phyloP scores from a whole-genome alignment of 2,113 vertebrate species.

The Hyla sarda region DNA sequence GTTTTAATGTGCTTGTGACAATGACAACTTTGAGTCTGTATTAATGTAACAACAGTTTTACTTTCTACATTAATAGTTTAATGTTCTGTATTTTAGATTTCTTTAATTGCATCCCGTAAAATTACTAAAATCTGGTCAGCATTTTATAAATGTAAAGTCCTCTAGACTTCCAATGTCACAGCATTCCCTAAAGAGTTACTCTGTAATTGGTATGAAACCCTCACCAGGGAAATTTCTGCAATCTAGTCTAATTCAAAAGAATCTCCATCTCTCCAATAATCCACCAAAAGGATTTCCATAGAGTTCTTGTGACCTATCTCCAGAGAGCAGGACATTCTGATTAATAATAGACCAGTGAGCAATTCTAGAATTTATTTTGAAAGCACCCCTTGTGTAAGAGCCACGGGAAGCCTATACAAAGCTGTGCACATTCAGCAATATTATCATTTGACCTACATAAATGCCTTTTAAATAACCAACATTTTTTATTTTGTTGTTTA shows the following conservation, averaged over 20 bases:
- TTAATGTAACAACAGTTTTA: too few species aligned
- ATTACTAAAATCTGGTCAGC: not conserved
- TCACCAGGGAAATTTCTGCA: not conserved
- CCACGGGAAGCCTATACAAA: conserved; percentile 29
- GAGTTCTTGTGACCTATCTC: not conserved
- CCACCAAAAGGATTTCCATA: conserved; percentile 3
- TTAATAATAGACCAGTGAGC: conserved; percentile 24
- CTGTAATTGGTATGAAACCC: not conserved
- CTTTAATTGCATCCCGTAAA: not conserved
- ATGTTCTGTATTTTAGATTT: not conserved
- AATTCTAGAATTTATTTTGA: conserved; percentile 28
- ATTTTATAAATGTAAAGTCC: not conserved
- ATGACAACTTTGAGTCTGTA: not conserved
- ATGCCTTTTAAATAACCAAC: conserved; percentile 17
- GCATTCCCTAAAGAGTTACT: not conserved
- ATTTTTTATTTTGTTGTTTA: conserved; percentile 17
- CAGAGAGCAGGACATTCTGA: conserved; percentile 13
- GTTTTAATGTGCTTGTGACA: not conserved
- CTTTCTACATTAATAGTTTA: not conserved
- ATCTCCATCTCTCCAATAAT: conserved; percentile 12
- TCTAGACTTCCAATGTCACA: not conserved
- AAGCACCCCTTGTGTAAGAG: not conserved
- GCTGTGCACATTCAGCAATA: conserved; percentile 30
- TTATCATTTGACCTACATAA: not conserved
- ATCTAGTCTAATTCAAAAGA: conserved; percentile 6